Evolutionary conservation across 2,113 vertebrate genomes (phyloP), one percentile per base, ranked within the genome.

Genomic region (Genyomyrus donnyi): DNA sequence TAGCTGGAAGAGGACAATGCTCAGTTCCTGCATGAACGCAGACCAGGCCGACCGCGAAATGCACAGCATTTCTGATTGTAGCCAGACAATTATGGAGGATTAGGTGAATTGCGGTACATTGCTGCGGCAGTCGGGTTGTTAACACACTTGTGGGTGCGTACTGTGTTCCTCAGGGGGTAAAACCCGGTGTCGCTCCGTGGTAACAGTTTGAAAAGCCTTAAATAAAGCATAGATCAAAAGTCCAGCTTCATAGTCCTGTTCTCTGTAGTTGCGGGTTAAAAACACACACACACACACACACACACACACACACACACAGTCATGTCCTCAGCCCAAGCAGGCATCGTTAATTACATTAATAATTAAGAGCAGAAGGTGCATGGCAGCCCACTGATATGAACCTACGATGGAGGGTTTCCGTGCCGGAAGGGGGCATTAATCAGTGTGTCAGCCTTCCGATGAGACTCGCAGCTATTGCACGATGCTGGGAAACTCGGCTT

Each of bases 331-430:
- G 3, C 42, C 42, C 45, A 27, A 53, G 4, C 50, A 88, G 58
- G n/a, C 35, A 58, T 31, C 3, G 2, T 74, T 89, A 83, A 89
- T 52, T 45, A 42, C 49, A 89, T 89, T 89, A 35, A 58, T 89
- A 80, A 58, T 89, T 45, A 84, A 45, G 21, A 45, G 74, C 19
- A 42, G 49, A 9, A 5, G 7, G 11, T 10, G 45, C 9, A 84
- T 42, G 27, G 21, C 3, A 10, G 35, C 48, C 48, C 70, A 45
- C 52, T 21, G 17, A 46, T n/a, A 56, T 21, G 53, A 39, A 49
- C 46, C 8, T 35, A 13, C 39, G 53, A 62, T 8, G 17, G 35
- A 21, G 42, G 50, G 45, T 85, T 48, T 58, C 24, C 46, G 3
- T 19, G 84, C 21, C 66, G 10, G 49, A 7, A 48, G 42, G 89